Evolutionary conservation across 2,888 invertebrate genomes (phyloP), one percentile per base, ranked within the genome.

Genomic region (Athrips mouffetella): DNA sequence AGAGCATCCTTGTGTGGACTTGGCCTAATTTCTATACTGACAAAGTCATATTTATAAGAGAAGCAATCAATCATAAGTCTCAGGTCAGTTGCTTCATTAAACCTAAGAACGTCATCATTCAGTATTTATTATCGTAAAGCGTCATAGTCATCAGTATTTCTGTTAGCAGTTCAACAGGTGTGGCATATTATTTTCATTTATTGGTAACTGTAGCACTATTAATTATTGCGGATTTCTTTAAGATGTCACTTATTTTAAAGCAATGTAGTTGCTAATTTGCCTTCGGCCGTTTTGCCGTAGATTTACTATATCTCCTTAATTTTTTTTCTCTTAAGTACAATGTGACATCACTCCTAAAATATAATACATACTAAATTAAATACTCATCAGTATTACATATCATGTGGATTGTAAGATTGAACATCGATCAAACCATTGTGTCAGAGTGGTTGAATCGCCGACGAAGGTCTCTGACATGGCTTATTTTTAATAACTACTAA

Each of bases 21-120:
- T 87, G 85, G 81, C 85, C 84, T 77, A 73, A 67, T 77, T 81
- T 63, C 62, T 59, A 51, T 51, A 71, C 13, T 27, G 13, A 25
- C 41, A 41, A 15, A 15, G 63, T 75, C 75, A 78, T 80, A 82
- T 79, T 76, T 74, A 75, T 76, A 77, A 73, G 67, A 76, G 67
- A 69, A 63, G 69, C 66, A 53, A 83, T 85, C 80, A 76, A 81
- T 85, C 84, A 85, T 82, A 65, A 63, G 55, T 50, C 57, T 53
- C 58, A 51, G 57, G 59, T 61, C 62, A 58, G 69, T 62, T 67
- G 67, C 58, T 64, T 69, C 69, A 71, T 73, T 73, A 67, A 63
- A 60, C 54, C 55, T 47, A 50, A 47, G 49, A 42, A 58, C 77
- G 72, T 72, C 68, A 73, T 37, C 37, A 37, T 37, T 37, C 11